Evolutionary conservation across 2,888 invertebrate genomes (phyloP).

Genomic region (Acrocera orbiculus): DNA sequence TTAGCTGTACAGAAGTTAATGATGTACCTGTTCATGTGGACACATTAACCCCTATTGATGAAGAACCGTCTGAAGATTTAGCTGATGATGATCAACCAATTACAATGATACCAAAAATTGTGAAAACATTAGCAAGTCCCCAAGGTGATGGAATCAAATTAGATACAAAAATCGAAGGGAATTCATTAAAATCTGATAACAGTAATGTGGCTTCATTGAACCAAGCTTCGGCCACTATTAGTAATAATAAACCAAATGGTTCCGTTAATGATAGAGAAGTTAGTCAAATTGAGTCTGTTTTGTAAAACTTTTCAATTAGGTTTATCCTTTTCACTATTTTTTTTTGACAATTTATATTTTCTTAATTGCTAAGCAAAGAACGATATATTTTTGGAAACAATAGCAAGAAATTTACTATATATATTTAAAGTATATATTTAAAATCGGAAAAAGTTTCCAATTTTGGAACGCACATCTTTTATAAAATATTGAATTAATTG

Average conservation of each 20-base stretch:
- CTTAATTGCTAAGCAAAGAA: neutral
- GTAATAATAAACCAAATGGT: slow-evolving; percentile 16
- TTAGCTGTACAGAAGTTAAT: slow-evolving; percentile 32
- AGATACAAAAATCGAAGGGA: slow-evolving; percentile 11
- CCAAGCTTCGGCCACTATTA: slow-evolving; percentile 5
- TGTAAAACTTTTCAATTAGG: slow-evolving; percentile 32
- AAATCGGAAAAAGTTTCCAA: no score
- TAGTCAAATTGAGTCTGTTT: slow-evolving; percentile 56
- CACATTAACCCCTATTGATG: slow-evolving; percentile 65
- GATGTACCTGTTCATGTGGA: slow-evolving; percentile 47
- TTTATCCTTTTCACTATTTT: slow-evolving; percentile 1
- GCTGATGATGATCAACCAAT: slow-evolving; percentile 59
- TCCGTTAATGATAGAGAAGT: slow-evolving; percentile 33
- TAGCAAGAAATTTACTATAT: no score
- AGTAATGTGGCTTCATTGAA: no score
- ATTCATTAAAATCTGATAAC: slow-evolving; percentile 3
- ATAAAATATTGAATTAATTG: no score
- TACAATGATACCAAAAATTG: slow-evolving; percentile 59
- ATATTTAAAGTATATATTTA: no score
- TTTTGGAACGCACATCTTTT: no score
- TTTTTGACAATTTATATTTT: neutral
- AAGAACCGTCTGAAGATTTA: slow-evolving; percentile 61
- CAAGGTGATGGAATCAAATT: slow-evolving; percentile 14
- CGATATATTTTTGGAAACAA: neutral
- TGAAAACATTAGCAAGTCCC: slow-evolving; percentile 58